Base-by-base conservation (phyloP, 2,888 invertebrate species). In the Ephialtes manifestator region DNA sequence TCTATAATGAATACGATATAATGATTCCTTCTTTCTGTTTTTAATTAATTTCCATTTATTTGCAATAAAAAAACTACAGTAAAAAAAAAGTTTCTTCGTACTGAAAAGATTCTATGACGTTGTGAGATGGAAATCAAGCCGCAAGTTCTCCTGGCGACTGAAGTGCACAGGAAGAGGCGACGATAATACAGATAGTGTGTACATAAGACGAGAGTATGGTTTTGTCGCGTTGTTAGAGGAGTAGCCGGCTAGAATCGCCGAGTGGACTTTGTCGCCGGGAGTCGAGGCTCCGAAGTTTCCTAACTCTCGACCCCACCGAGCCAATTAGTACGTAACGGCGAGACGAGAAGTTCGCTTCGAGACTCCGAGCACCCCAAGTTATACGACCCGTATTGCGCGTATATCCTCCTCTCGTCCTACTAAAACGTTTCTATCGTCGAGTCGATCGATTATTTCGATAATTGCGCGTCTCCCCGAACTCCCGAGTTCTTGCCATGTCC, bases 171-270 rank as follows among this genome's bases (percentile, higher is more conserved):
- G 15, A 31, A 31, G 8, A 46, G 13, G 20, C 28, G 46, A 58
- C 60, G 31, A 43, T 63, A 60, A 79, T 71, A 39, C 35, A 39
- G 60, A 79, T 60, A 70, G 58, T 48, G 58, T 65, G 53, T 63
- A 71, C 48, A 51, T 20, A 71, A 51, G 11, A 35, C 35, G 79
- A 51, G 71, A 63, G 60, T 60, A 79, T 46, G 68, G 78, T 78
- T 68, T 79, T 63, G 71, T 79, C 79, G 71, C 70, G 63, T 70
- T 79, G 71, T 79, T 63, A 24, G 71, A 48, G 46, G 71, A 48
- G 46, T 58, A 53, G 63, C 20, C 60, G 24, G 51, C 24, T 63
- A 13, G 18, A n/a, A 58, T 70, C 43, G 35, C 55, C 35, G 39
- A 71, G 70, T 79, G 79, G 79, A 79, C 79, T 71, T 71, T 78